Conservation (phyloP, 2,797 vertebrate genomes). For the Microctenopoma steveboyesi region DNA sequence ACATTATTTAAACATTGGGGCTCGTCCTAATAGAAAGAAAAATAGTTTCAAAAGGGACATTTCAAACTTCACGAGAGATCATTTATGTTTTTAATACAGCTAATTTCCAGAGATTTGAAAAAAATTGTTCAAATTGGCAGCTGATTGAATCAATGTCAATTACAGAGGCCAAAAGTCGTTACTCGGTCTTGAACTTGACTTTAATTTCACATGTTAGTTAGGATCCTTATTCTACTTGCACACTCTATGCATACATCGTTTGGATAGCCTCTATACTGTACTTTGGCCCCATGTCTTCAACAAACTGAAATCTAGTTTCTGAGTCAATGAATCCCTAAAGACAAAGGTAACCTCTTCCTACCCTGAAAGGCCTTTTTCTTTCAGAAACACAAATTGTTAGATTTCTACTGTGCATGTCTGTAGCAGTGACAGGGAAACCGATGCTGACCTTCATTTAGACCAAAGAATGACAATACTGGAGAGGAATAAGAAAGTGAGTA, state of each 20-base stretch:
- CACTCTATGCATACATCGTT: neutral
- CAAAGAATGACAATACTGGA: slow-evolving; percentile 90
- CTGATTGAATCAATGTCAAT: slow-evolving; percentile 3
- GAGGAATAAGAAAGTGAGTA: slow-evolving; percentile 79
- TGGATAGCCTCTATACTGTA: neutral
- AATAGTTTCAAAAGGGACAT: slow-evolving; percentile 8
- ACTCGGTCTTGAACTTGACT: neutral
- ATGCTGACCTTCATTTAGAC: slow-evolving; percentile 95
- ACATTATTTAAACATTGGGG: slow-evolving; percentile 20
- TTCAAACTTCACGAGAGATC: slow-evolving; percentile 17
- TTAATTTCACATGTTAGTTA: neutral
- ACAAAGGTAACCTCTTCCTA: slow-evolving; percentile 66
- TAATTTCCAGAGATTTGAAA: neutral
- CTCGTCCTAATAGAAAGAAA: slow-evolving; percentile 10
- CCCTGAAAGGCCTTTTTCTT: slow-evolving; percentile 58
- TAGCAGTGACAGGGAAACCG: slow-evolving; percentile 86
- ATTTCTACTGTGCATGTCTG: slow-evolving; percentile 72
- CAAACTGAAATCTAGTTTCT: slow-evolving; percentile 37
- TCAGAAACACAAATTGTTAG: slow-evolving; percentile 63
- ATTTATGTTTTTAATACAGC: slow-evolving; percentile 6
- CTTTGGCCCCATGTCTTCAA: neutral
- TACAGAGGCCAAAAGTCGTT: neutral
- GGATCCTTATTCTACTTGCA: too few relatives aligned
- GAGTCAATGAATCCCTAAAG: slow-evolving; percentile 68
- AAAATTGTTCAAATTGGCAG: neutral